Evolutionary conservation across 2,113 vertebrate genomes (phyloP).

Genomic region (Lutjanus erythropterus): DNA sequence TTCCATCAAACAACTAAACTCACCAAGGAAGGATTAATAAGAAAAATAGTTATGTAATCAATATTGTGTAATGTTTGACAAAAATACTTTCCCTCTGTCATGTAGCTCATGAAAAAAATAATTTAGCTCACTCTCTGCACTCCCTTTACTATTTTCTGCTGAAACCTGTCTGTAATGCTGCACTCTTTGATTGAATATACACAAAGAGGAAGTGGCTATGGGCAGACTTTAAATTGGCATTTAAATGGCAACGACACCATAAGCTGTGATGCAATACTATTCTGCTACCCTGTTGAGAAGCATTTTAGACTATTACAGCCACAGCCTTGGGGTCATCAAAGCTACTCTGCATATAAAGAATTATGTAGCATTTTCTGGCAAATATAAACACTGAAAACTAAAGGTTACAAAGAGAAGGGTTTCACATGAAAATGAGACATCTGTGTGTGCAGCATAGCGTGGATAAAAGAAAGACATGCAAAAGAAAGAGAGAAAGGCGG

Average conservation of each 20-base stretch:
- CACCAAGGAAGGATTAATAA: background rate
- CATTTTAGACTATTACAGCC: conserved; percentile 36
- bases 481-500: background rate
- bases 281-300: conserved; percentile 36
- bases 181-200: conserved; percentile 22
- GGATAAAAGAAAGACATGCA: background rate
- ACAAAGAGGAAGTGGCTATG: conserved; percentile 20
- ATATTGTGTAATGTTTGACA: background rate
- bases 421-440: no score
- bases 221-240: conserved; percentile 46
- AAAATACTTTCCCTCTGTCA: background rate
- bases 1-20: background rate
- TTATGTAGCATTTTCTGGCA: conserved; percentile 16
- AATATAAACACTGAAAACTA: conserved; percentile 28
- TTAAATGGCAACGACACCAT: conserved; percentile 55
- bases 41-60: background rate
- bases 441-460: background rate
- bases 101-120: background rate
- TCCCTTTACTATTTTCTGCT: background rate
- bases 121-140: background rate
- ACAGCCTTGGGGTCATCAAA: conserved; percentile 37
- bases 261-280: conserved; percentile 29
- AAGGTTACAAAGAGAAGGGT: conserved; percentile 18
- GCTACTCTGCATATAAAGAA: conserved; percentile 31
- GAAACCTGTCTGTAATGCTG: conserved; percentile 12